phyloP scores from a whole-genome alignment of 2,888 invertebrate species.

The Trissonchulus sp. region DNA sequence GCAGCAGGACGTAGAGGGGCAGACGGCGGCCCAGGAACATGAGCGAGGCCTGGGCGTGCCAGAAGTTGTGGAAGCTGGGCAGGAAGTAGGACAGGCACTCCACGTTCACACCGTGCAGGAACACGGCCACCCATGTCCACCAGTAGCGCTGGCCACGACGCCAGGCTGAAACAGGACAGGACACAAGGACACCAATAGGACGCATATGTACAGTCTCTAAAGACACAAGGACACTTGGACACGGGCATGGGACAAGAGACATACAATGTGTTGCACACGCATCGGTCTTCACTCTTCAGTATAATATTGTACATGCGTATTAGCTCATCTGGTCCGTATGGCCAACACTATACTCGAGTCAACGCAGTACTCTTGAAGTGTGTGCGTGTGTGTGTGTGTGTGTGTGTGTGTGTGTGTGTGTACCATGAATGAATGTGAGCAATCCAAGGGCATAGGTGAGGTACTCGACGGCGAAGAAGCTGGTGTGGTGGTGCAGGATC shows the following conservation, averaged over 20 bases:
- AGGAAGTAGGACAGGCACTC: conserved; percentile 66
- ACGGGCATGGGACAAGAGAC: neutral
- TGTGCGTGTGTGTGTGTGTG: no score
- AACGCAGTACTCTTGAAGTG: no score
- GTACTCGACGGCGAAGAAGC: conserved; percentile 64
- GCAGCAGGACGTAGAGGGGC: conserved; percentile 66
- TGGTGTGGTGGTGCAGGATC: conserved; percentile 58
- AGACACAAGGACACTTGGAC: neutral
- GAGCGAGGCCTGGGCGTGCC: conserved; percentile 71
- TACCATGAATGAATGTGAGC: conserved; percentile 66
- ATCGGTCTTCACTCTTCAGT: conserved; percentile 14
- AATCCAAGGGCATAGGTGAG: conserved; percentile 62
- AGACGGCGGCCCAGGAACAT: conserved; percentile 66
- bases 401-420: no score
- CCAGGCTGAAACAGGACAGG: conserved; percentile 60
- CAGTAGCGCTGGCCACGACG: conserved; percentile 67
- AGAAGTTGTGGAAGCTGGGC: conserved; percentile 73
- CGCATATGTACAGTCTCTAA: conserved; percentile 6
- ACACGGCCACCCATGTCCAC: conserved; percentile 67
- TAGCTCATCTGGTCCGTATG: no score
- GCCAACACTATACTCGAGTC: no score
- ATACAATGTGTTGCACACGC: no score
- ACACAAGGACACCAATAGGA: neutral
- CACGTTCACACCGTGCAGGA: conserved; percentile 68
- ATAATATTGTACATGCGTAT: no score